Evolutionary conservation across 2,888 invertebrate genomes (phyloP), one percentile per base, ranked within the genome.

Genomic region (Alsophila aescularia): DNA sequence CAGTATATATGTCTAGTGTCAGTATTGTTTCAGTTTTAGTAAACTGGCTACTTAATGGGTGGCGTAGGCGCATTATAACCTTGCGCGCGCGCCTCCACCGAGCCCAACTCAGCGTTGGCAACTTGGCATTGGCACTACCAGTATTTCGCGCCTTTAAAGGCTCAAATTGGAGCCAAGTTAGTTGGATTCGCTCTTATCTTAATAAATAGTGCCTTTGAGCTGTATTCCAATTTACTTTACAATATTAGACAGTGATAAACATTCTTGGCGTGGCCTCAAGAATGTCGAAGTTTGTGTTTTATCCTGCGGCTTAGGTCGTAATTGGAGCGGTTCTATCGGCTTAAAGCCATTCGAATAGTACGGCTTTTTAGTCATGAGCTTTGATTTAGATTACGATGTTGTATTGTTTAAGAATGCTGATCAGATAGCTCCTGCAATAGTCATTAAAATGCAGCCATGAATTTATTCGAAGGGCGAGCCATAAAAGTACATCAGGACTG

Each of bases 41-140:
- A 47, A 52, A 52, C 16, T 34, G 29, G 41, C 48, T 49, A 36
- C 24, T 24, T 48, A 49, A 69, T 77, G 67, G 73, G 75, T 68
- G 72, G 83, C 74, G 87, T 85, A 69, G 87, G 87, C 70, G 75
- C 73, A 62, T 32, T 62, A 61, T 71, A 83, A 79, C 86, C 87
- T 87, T 85, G 83, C 75, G 72, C 75, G 75, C 70, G 72, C 75
- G 68, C 72, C 64, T 64, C 64, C 51, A 54, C 52, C 60, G 60
- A 55, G 62, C 58, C 55, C 58, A 60, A 61, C 35, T 31, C 31
- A 43, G 47, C 41, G 45, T 57, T 58, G 45, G 47, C 56, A 57
- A 43, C 45, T 58, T 75, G 77, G 79, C 81, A 81, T 82, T 85
- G 84, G 77, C 68, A 55, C 64, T 64, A 64, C 68, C 62, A 65